A percentile compares a stretch with the other conserved stretches of the same genome.
Evolutionary conservation across 1,140 invertebrate species (phyloP).

Genomic region (Polypedilum pembai): DNA sequence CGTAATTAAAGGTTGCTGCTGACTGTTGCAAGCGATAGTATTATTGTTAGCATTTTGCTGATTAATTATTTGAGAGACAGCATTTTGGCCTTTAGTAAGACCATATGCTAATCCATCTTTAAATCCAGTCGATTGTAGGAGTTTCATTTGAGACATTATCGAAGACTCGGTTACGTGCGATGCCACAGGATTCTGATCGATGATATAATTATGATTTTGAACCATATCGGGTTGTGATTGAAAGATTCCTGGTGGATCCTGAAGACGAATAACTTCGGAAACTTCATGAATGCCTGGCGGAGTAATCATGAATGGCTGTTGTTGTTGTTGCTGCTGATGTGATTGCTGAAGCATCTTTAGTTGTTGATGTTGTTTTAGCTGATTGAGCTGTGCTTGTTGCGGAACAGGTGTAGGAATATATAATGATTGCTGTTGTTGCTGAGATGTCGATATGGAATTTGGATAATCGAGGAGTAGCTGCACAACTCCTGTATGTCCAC

Average conservation of each 20-base stretch:
- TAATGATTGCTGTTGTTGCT: constrained; percentile 37
- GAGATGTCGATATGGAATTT: constrained; percentile 54
- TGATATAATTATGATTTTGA: constrained; percentile 8
- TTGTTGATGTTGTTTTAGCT: constrained; percentile 31
- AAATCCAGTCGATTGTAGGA: constrained; percentile 42
- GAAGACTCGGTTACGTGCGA: not conserved
- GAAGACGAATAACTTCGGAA: constrained; percentile 48
- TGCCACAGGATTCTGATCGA: not conserved
- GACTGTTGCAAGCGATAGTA: constrained; percentile 21
- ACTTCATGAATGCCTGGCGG: constrained; percentile 49
- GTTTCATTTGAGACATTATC: constrained; percentile 39
- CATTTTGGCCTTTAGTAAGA: constrained; percentile 29
- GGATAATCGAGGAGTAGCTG: constrained; percentile 92
- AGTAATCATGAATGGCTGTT: constrained; percentile 34
- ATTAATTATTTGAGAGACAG: constrained; percentile 29
- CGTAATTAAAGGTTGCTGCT: constrained; percentile 29
- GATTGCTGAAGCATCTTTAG: constrained; percentile 33
- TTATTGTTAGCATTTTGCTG: not conserved
- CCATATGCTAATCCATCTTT: constrained; percentile 36
- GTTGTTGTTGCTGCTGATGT: no score
- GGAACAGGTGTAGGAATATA: constrained; percentile 39
- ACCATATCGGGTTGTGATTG: constrained; percentile 33
- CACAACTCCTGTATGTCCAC: constrained; percentile 91
- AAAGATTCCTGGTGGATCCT: constrained; percentile 41
- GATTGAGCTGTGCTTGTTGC: constrained; percentile 40